Evolutionary conservation across 1,140 invertebrate genomes (phyloP), one percentile per base, ranked within the genome.

Genomic region (Drepana arcuata): DNA sequence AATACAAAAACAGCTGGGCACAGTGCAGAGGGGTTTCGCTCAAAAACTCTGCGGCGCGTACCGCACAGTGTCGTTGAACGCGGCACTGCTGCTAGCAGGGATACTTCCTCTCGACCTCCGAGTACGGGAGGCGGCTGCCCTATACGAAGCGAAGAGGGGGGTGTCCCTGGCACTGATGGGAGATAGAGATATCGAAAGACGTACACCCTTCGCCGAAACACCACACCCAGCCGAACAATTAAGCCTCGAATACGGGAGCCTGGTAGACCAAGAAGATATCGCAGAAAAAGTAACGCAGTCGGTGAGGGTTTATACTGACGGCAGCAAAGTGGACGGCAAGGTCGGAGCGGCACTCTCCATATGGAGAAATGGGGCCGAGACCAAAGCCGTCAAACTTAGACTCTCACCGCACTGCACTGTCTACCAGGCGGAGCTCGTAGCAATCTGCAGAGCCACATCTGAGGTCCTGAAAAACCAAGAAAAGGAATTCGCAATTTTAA

Each of bases 61-160:
- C 13, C 27, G 40, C 0, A 61, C 48, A 3, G 47, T 48, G 15
- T 50, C 48, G 14, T 26, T 53, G 7, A 34, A 47, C 33, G 39
- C 49, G 1, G 47, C 40, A 1, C 30, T 57, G 5, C 16, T 48
- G 0, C 35, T 57, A 2, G 27, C 47, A 0, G 45, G 58, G 16
- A 23, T 52, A 16, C 39, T 55, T 0, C 50, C 55, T 4, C 34
- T 55, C 1, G 41, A 55, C 14, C 34, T 55, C 7, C 12, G 48
- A 25, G 7, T 55, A 2, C 12, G 24, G 5, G 54, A 57, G 14
- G 44, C 26, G 1, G 50, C 55, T 2, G 14, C 24, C 0, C 35
- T 54, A 9, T 51, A 54, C 12, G n/a, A n/a, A n/a, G n/a, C n/a
- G n/a, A n/a, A n/a, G n/a, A n/a, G 39, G 44, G 16, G 37, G 28